These are phyloP conservation scores for Phycodurus eques DNA, from an alignment of 2,113 vertebrate species.

Conservation along the genomic window DNA sequence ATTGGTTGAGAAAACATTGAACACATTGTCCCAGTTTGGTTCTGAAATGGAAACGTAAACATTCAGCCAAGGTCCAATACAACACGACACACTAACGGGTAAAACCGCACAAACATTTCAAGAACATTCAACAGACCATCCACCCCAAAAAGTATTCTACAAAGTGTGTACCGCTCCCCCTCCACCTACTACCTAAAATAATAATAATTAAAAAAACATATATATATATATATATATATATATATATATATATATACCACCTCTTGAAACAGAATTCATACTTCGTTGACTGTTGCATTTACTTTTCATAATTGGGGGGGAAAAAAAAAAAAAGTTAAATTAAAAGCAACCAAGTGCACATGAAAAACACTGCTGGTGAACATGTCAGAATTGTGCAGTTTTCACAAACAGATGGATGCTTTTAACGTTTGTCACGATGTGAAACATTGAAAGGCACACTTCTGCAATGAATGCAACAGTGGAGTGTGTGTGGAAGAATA, in stretches of 20 bases:
- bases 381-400: not conserved
- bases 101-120: not conserved
- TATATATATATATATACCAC: not conserved
- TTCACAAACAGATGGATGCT: not conserved
- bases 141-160: not conserved
- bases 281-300: not conserved
- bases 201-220: not conserved
- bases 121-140: not conserved
- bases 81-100: not conserved
- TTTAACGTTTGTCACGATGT: not conserved
- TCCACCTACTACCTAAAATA: not conserved
- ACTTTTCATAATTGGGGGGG: not conserved
- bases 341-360: not conserved
- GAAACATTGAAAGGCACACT: not conserved
- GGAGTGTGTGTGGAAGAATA: not conserved
- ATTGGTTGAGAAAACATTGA: not conserved
- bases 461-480: not conserved
- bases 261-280: not conserved
- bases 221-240: not conserved
- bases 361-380: not conserved
- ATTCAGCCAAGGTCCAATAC: not conserved
- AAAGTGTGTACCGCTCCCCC: not conserved
- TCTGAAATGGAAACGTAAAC: not conserved
- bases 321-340: not conserved
- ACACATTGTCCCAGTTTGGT: not conserved